Base-by-base conservation (phyloP, 2,113 vertebrate genomes). In the Symphodus melops region DNA sequence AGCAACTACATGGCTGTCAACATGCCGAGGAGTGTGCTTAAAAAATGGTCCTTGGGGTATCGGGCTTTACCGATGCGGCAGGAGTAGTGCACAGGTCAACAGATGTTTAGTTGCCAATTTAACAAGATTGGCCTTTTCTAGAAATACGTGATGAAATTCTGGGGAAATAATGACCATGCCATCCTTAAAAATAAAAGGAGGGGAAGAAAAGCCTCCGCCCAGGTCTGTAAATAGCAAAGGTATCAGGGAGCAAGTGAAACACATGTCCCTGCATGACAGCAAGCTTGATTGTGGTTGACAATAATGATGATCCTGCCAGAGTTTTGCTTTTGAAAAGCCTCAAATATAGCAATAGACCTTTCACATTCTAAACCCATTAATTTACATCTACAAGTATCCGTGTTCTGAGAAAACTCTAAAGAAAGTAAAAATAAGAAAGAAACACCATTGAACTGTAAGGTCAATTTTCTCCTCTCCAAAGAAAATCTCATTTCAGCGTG, bases 31-130 rank as follows among this genome's bases (percentile, higher is more conserved):
- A 81, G 81, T 73, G 68, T 42, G 67, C 63, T 49, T 49, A 36
- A 54, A 72, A 33, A 57, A 81, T 67, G 55, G 64, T 77, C 52
- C 72, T 3, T 5, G 62, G 63, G 66, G 57, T 65, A 52, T 74
- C 28, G 33, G 65, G 14, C 64, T 64, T 28, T 36, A 46, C 49
- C 62, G 72, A 56, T 59, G 73, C 56, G 72, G 53, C 65, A 85
- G 78, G 51, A 84, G 83, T 69, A 66, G 59, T 58, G 75, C 70
- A 63, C 77, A 70, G 87, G 84, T 87, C 81, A 84, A 79, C 81
- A 84, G 78, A 76, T 83, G 83, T 86, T 87, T 53, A 56, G 41
- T 54, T 81, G 86, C 58, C 83, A 74, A 63, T 83, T 83, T 82
- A 79, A 88, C 73, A 65, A 84, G 79, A 74, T 41, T 56, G 70